These are phyloP conservation scores for Halcyon smyrnensis DNA, from an alignment of 2,797 vertebrate genomes.

Conservation along the genomic window DNA sequence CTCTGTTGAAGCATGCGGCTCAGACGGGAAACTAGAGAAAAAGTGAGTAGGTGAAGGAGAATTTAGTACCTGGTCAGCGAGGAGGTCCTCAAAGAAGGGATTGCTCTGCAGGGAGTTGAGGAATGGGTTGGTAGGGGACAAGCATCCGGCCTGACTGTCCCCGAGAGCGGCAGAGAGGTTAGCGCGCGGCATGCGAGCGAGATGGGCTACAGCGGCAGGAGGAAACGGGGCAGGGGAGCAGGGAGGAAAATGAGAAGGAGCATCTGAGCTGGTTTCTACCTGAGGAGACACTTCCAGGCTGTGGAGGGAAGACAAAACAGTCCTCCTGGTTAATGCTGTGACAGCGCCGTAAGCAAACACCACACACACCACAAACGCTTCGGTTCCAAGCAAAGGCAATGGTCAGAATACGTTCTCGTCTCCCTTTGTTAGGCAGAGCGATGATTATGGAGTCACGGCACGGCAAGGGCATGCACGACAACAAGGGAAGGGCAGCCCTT, in stretches of 20 bases:
- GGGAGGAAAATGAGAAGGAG: constrained; percentile 83
- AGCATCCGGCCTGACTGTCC: constrained; percentile 67
- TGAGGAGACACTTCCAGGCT: constrained; percentile 91
- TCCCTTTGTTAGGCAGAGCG: constrained; percentile 53
- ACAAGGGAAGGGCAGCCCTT: constrained; percentile 17
- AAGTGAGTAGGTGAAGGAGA: constrained; percentile 90
- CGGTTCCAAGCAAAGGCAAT: not conserved
- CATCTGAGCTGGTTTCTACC: constrained; percentile 86
- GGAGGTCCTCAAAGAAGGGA: constrained; percentile 87
- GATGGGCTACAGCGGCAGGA: constrained; percentile 69
- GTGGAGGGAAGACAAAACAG: constrained; percentile 93
- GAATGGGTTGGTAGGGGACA: constrained; percentile 87
- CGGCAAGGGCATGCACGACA: constrained; percentile 43
- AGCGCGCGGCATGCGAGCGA: constrained; percentile 78
- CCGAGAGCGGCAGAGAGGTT: constrained; percentile 80
- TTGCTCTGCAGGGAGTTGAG: constrained; percentile 86
- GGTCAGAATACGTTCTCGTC: not conserved
- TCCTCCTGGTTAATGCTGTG: constrained; percentile 86
- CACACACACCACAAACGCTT: constrained; percentile 12
- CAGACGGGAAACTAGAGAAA: constrained; percentile 85
- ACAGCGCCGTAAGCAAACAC: constrained; percentile 25
- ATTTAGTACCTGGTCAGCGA: constrained; percentile 83
- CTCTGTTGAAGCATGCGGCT: constrained; percentile 74
- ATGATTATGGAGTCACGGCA: constrained; percentile 22
- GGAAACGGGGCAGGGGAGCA: constrained; percentile 77